Percentiles rank a stretch among this genome's conserved stretches.
These are phyloP conservation scores for Ptychoptera contaminata DNA, from an alignment of 2,888 invertebrate genomes.

Conservation along the genomic window DNA sequence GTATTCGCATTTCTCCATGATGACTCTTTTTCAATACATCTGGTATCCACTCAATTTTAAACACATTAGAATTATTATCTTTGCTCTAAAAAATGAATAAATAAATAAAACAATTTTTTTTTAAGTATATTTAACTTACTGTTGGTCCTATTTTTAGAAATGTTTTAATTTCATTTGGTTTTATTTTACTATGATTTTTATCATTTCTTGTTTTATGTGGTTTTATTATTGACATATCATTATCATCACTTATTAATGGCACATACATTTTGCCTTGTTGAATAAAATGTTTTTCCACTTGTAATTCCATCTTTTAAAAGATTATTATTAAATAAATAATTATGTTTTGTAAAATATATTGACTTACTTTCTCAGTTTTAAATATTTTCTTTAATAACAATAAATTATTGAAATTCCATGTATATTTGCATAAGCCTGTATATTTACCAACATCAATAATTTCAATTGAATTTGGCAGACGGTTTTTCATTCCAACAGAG, in stretches of 20 bases:
- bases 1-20: constrained; percentile 54
- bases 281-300: constrained; percentile 45
- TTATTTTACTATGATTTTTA: constrained; percentile 13
- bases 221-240: neutral
- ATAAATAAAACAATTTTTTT: neutral
- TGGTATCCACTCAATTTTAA: constrained; percentile 63
- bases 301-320: constrained; percentile 38
- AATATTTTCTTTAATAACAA: constrained; percentile 59
- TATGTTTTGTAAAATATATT: neutral
- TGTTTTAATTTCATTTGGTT: constrained; percentile 19
- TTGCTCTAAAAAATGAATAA: neutral
- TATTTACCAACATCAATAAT: constrained; percentile 45
- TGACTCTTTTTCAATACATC: constrained; percentile 49
- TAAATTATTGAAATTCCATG: constrained; percentile 56
- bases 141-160: constrained; percentile 19
- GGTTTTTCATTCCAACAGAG: constrained; percentile 43
- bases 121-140: constrained; percentile 10
- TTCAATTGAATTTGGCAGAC: constrained; percentile 46
- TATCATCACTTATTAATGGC: constrained; percentile 9
- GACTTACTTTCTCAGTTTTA: constrained; percentile 41
- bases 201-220: constrained; percentile 2
- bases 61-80: constrained; percentile 38
- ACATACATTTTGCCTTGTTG: constrained; percentile 43
- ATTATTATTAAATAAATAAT: constrained; percentile 5
- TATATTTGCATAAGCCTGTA: constrained; percentile 51